Evolutionary conservation across 2,888 invertebrate genomes (phyloP).

Genomic region (Trissonchulus sp.): DNA sequence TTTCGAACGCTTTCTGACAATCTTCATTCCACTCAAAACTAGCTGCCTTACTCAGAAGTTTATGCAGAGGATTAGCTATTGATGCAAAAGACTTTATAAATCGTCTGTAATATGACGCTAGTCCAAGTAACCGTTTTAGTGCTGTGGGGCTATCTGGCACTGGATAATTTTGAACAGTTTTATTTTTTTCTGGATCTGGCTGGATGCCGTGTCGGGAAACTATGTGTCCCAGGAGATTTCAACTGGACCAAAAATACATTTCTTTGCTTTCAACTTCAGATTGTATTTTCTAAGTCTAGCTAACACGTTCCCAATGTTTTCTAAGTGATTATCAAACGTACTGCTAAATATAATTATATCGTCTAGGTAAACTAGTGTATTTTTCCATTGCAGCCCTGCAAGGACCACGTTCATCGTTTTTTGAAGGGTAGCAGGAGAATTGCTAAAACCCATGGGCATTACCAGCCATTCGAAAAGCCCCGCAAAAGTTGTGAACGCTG

Average conservation of each 20-base stretch:
- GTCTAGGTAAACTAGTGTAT: neutral
- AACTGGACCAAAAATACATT: neutral
- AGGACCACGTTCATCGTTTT: neutral
- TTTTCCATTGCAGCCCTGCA: neutral
- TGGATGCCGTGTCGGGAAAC: neutral
- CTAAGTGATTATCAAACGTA: neutral
- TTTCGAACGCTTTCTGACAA: neutral
- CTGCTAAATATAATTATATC: neutral
- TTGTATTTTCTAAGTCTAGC: neutral
- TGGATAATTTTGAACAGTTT: neutral
- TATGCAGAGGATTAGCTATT: constrained; percentile 8
- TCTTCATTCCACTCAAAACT: neutral
- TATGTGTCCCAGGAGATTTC: neutral
- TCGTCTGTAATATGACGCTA: constrained; percentile 17
- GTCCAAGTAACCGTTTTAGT: neutral
- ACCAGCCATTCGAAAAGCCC: neutral
- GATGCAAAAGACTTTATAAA: constrained; percentile 4
- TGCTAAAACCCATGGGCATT: constrained; percentile 35
- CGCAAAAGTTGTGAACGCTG: constrained; percentile 29
- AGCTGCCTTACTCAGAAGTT: neutral
- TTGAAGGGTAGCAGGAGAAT: constrained; percentile 31
- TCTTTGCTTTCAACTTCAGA: neutral
- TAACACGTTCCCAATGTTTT: neutral
- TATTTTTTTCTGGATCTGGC: neutral
- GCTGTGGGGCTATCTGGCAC: neutral